These are phyloP conservation scores for Ammodytes marinus DNA, from an alignment of 2,113 vertebrate genomes.

Conservation along the genomic window DNA sequence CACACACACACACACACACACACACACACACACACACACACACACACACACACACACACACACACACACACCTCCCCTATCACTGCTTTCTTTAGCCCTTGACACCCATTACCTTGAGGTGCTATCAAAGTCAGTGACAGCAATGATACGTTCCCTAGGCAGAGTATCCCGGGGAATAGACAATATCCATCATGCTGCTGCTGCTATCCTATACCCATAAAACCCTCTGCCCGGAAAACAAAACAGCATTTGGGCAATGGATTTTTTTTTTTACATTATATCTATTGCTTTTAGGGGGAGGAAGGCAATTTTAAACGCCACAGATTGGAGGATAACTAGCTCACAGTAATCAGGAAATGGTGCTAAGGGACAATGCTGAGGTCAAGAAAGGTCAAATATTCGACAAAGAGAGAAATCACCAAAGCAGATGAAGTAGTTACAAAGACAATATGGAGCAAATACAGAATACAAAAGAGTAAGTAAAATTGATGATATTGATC, in stretches of 20 bases:
- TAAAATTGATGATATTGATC: background rate
- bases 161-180: slow-evolving; percentile 61
- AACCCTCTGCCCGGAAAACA: slow-evolving; percentile 49
- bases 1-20: too few relatives aligned
- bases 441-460: background rate
- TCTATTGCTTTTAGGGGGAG: background rate
- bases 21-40: too few relatives aligned
- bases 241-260: slow-evolving; percentile 29
- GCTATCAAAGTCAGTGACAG: slow-evolving; percentile 57
- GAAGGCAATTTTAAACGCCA: slow-evolving; percentile 56
- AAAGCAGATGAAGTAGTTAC: background rate
- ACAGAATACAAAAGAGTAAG: background rate
- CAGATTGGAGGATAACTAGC: slow-evolving; percentile 50
- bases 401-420: background rate
- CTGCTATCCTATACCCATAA: slow-evolving; percentile 45
- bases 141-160: slow-evolving; percentile 57
- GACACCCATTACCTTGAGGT: slow-evolving; percentile 67
- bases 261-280: too few relatives aligned
- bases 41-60: too few relatives aligned
- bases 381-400: slow-evolving; percentile 24
- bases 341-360: slow-evolving; percentile 6
- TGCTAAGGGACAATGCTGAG: slow-evolving; percentile 12
- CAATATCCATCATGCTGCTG: slow-evolving; percentile 65
- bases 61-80: background rate
- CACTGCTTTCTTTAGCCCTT: slow-evolving; percentile 44